Percentiles rank a stretch among this genome's conserved stretches.
Conservation (phyloP, 2,113 vertebrate genomes). For the Crotophaga sulcirostris region DNA sequence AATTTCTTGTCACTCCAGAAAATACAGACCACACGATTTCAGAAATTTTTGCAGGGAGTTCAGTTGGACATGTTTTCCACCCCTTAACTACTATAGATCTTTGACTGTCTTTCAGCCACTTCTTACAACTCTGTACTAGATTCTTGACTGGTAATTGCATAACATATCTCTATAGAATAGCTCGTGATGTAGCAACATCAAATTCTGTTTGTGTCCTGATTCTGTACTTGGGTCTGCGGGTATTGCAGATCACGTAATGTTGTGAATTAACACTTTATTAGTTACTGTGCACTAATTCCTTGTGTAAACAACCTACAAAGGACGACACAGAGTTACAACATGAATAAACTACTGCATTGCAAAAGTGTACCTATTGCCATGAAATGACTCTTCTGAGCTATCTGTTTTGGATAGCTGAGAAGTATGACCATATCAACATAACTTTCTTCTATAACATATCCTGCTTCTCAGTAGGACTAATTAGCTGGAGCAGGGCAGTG, state of each 20-base stretch:
- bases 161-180: neutral
- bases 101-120: neutral
- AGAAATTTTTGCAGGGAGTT: neutral
- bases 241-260: neutral
- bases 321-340: neutral
- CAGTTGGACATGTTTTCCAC: neutral
- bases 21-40: neutral
- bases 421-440: neutral
- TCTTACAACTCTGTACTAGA: neutral
- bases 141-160: neutral
- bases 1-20: neutral
- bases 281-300: neutral
- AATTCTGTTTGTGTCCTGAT: neutral
- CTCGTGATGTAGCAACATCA: neutral
- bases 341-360: neutral
- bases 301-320: neutral
- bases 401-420: neutral
- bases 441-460: neutral
- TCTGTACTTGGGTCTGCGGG: neutral
- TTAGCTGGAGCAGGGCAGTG: slow-evolving; percentile 19
- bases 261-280: neutral
- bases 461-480: slow-evolving; percentile 36
- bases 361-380: neutral
- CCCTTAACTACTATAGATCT: neutral
- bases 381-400: neutral